A percentile compares a stretch with the other conserved stretches of the same genome.
These are phyloP conservation scores for Macheiramphus alcinus DNA, from an alignment of 2,113 vertebrate genomes.

Conservation along the genomic window DNA sequence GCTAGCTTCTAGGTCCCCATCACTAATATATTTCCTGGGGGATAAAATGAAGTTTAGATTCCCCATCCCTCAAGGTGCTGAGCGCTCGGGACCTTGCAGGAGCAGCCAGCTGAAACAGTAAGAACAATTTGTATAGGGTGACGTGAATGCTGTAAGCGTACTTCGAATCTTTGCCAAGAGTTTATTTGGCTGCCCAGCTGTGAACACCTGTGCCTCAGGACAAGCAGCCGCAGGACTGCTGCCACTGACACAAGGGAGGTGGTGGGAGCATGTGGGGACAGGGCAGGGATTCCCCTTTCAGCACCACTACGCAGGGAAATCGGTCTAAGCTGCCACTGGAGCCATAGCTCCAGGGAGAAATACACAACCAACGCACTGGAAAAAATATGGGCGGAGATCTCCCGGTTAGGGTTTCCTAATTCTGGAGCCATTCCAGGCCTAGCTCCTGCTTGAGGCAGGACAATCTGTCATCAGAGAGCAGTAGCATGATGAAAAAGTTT, in stretches of 20 bases:
- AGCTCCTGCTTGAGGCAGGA: not conserved
- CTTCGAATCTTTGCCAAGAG: not conserved
- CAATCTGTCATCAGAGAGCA: not conserved
- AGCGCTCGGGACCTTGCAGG: not conserved
- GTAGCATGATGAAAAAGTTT: not conserved
- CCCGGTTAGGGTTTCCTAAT: not conserved
- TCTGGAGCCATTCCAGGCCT: not conserved
- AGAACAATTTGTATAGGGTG: accelerated
- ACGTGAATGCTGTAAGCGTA: not conserved
- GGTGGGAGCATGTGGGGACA: not conserved
- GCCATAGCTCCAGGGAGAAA: not conserved
- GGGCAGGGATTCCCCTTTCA: not conserved
- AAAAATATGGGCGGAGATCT: not conserved
- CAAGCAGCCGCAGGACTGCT: accelerated
- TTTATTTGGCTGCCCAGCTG: not conserved
- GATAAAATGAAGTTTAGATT: not conserved
- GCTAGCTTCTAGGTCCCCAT: not conserved
- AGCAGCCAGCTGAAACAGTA: not conserved
- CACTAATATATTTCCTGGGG: not conserved
- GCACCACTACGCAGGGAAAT: not conserved
- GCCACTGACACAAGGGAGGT: not conserved
- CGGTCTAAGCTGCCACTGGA: not conserved
- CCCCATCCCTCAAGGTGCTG: not conserved
- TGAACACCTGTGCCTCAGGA: not conserved
- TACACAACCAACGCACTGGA: accelerated